Evolutionary conservation across 2,797 vertebrate species (phyloP).

Genomic region (Rachycentron canadum): DNA sequence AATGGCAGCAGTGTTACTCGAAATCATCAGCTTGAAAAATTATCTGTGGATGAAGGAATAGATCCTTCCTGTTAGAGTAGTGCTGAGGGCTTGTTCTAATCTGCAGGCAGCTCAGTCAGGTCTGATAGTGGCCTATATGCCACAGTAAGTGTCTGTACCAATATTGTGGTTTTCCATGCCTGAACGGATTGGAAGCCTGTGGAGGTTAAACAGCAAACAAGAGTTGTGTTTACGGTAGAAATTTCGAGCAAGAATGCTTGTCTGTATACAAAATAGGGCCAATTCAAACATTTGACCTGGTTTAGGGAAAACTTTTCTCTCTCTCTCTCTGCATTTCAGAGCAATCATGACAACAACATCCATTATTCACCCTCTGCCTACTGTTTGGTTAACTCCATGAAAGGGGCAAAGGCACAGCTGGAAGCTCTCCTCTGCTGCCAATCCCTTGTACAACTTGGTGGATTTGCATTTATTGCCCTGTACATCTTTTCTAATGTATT

Average conservation of each 20-base stretch:
- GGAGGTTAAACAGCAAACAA: constrained; percentile 64
- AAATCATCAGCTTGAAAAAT: background rate
- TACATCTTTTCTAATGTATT: constrained; percentile 26
- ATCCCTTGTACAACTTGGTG: constrained; percentile 28
- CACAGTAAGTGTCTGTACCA: constrained; percentile 22
- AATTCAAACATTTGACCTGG: constrained; percentile 73
- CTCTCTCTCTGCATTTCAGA: constrained; percentile 40
- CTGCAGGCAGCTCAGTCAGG: constrained; percentile 5
- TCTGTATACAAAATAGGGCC: constrained; percentile 59
- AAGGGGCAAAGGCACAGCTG: constrained; percentile 58
- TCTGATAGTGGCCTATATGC: constrained; percentile 2
- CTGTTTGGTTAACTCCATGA: constrained; percentile 65
- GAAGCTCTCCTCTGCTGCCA: constrained; percentile 31
- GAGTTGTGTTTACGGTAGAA: constrained; percentile 53
- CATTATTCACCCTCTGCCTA: constrained; percentile 73
- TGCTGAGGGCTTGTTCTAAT: constrained; percentile 4
- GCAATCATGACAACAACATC: constrained; percentile 69
- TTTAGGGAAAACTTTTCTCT: constrained; percentile 54
- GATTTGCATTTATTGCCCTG: constrained; percentile 22
- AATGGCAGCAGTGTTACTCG: background rate
- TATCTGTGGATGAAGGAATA: constrained; percentile 12
- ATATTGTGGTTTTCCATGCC: constrained; percentile 44
- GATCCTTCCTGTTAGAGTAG: background rate
- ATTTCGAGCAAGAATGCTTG: constrained; percentile 31
- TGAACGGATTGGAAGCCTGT: constrained; percentile 31